Evolutionary conservation across 2,797 vertebrate genomes (phyloP), one percentile per base, ranked within the genome.

Genomic region (Lagodon rhomboides): DNA sequence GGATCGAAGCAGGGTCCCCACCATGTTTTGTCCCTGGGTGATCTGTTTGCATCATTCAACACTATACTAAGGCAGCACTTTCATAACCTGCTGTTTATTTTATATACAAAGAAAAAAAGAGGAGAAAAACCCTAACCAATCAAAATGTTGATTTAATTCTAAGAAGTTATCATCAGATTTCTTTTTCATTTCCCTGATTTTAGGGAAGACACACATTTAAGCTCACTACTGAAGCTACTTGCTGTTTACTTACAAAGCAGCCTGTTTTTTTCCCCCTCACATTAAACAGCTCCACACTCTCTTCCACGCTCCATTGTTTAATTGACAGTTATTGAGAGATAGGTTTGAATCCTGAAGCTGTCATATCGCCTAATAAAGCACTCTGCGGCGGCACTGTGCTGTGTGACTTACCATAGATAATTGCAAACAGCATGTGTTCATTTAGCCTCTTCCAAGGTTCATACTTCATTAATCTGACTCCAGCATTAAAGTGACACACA

Each of bases 391-490:
- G 70, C 1, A 3, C 51, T 60, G 46, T 49, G 66, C 68, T 5
- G 18, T 47, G 73, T 71, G 77, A n/a, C 63, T 47, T 77, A 38
- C 54, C 66, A 34, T 38, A 69, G 78, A 75, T 75, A 82, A 71
- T 62, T 78, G 51, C 67, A 71, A 83, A 75, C 66, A 82, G 50
- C 76, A 44, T 78, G 70, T 61, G 68, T 64, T 79, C 68, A 86
- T 79, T 81, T 72, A 78, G 34, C 54, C 46, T 71, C 55, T 60
- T 56, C 23, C 46, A 74, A 44, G 53, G 53, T 73, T 69, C 75
- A 74, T 77, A 77, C 73, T 64, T 75, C 68, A 87, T 79, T 82
- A 79, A 84, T 82, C 56, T 67, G 75, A 73, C 79, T 82, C 55
- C 20, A 60, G 58, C n/a, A 38, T 67, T 76, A 73, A 66, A 73